Base-by-base conservation (phyloP, 2,797 vertebrate genomes). In the Aselliscus stoliczkanus region DNA sequence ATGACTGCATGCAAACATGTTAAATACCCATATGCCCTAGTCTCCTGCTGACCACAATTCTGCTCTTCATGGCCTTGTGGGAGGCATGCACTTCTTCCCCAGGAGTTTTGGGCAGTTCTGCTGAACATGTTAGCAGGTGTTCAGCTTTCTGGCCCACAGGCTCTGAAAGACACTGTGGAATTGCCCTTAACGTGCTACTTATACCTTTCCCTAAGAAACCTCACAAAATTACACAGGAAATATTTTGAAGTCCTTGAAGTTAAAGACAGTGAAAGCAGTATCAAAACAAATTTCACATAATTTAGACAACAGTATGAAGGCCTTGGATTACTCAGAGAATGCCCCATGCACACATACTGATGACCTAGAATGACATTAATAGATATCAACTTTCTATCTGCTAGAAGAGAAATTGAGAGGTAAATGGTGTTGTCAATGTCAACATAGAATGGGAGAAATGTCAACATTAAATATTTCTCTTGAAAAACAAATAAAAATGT, bases 81-180 rank as follows among this genome's bases (percentile, higher is more conserved):
- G 94, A 97, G 84, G 93, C 86, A 87, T 90, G 88, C 79, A 96
- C 87, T 96, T 96, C 90, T 76, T 65, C 27, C 85, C 73, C 65
- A 88, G 67, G 62, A 93, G 75, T 77, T 96, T 67, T 67, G 93
- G 67, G 73, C 5, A 50, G 92, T 73, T 85, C 62, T 81, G 88
- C 83, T 87, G 75, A 97, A 94, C 64, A 96, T 27, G 29, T 4
- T 9, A 23, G 17, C 4, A 8, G 4, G 25, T 18, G 62, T 7
- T 2, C 70, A 70, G 7, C 88, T 82, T 95, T 93, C 79, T 69
- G 75, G 86, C 84, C 56, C 65, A 92, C 73, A 58, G 82, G 85
- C 39, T 93, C 39, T 79, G 52, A 81, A 89, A 94, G 64, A 81
- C 27, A 73, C 58, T 91, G 31, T 69, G 52, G 31, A 94, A 64